phyloP scores from a whole-genome alignment of 2,888 invertebrate species.

The Cephus rjabovi region DNA sequence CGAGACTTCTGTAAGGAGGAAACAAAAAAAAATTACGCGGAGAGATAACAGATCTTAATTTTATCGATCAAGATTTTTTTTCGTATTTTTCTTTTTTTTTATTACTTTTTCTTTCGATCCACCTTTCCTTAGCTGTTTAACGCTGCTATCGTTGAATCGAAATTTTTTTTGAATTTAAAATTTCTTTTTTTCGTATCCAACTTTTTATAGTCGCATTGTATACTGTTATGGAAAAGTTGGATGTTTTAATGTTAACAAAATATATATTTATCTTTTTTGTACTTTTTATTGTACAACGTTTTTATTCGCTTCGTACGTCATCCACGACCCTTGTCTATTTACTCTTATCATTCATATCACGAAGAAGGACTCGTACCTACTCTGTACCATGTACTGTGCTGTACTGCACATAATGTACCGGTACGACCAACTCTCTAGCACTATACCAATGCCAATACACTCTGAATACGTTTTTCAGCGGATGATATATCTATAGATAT shows the following conservation, averaged over 20 bases:
- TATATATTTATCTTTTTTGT: background rate
- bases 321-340: background rate
- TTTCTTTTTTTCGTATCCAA: too few species aligned
- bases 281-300: background rate
- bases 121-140: too few species aligned
- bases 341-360: background rate
- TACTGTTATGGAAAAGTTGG: too few species aligned
- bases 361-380: background rate
- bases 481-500: slow-evolving; percentile 4
- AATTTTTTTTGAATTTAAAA: background rate
- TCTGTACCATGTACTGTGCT: background rate
- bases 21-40: rapidly evolving
- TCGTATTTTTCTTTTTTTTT: too few species aligned
- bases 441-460: background rate
- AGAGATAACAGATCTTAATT: background rate
- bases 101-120: too few species aligned
- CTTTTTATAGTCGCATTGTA: background rate
- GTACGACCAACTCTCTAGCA: background rate
- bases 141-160: too few species aligned
- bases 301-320: background rate
- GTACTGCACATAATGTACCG: background rate
- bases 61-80: background rate
- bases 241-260: too few species aligned
- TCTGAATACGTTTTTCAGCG: background rate
- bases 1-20: background rate